Base-by-base conservation (phyloP, 2,888 invertebrate genomes). In the Electrophaes corylata region DNA sequence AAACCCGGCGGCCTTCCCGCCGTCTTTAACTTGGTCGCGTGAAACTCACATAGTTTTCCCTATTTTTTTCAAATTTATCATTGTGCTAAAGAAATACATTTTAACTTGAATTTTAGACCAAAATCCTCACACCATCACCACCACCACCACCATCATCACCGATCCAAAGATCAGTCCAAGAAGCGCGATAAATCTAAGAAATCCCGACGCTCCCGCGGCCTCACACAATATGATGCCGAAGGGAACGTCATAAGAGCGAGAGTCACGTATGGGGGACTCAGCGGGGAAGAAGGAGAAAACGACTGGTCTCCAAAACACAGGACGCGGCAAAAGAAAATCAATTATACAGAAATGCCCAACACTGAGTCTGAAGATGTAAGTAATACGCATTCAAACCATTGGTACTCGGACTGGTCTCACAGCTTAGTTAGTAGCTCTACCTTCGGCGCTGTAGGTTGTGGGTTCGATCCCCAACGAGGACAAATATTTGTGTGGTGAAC, bases 301-400 rank as follows among this genome's bases (percentile, higher is more conserved):
- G 94, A 94, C 71, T 93, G 93, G 85, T 92, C 93, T 37, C 91
- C 94, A 57, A 92, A 94, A 49, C 92, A 95, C 72, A 88, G 95
- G 65, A 96, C 96, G 0, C 83, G 96, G 4, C 96, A 95, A 63
- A 93, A 93, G 69, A 95, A 95, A 83, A 95, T 95, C 61, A 94
- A 95, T 79, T 96, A 96, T 73, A 94, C 95, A 3, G 97, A 96
- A 84, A 94, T 93, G 75, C 92, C 95, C 49, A 95, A 94, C 63
- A 95, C 95, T 0, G 96, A 96, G 78, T 95, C 94, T 46, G 96
- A 95, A 75, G 96, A 95, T 79, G 95, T 95, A 73, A 90, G 87
- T 88, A 19, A 14, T 35, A n/a, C n/a, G n/a, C n/a, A n/a, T n/a
- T n/a, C n/a, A n/a, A n/a, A n/a, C n/a, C n/a, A n/a, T n/a, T n/a